A percentile compares a stretch with the other conserved stretches of the same genome.
Evolutionary conservation across 64 coral and sea anemone species (phyloP).

Genomic region (Montipora capricornis): DNA sequence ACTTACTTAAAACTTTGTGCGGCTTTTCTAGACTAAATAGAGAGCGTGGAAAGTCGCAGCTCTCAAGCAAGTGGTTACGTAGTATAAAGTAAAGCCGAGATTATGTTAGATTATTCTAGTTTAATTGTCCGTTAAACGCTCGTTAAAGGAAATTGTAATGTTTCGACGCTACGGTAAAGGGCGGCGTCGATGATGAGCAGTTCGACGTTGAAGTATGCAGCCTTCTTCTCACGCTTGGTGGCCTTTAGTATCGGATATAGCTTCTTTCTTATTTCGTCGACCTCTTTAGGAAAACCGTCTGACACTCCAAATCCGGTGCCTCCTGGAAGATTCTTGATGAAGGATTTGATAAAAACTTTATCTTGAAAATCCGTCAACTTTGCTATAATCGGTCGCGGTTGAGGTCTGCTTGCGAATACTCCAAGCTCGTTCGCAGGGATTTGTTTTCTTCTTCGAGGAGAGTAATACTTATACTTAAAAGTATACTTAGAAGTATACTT

Average conservation of each 20-base stretch:
- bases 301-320: background rate
- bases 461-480: too few species aligned
- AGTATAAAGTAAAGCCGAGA: background rate
- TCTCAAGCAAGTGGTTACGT: background rate
- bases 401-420: too few species aligned
- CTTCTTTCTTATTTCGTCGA: background rate
- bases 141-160: constrained; percentile 5
- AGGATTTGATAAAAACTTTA: background rate
- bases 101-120: background rate
- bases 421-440: too few species aligned
- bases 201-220: background rate
- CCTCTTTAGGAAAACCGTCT: background rate
- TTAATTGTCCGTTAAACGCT: background rate
- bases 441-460: too few species aligned
- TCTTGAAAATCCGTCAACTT: too few species aligned
- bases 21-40: background rate
- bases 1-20: background rate
- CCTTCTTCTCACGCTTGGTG: background rate
- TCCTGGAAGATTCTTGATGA: background rate
- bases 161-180: background rate
- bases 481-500: too few species aligned
- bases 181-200: background rate
- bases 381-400: too few species aligned
- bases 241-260: background rate
- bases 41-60: background rate